Evolutionary conservation across 2,888 invertebrate species (phyloP), one percentile per base, ranked within the genome.

Genomic region (Cryptocheilus praepositus): DNA sequence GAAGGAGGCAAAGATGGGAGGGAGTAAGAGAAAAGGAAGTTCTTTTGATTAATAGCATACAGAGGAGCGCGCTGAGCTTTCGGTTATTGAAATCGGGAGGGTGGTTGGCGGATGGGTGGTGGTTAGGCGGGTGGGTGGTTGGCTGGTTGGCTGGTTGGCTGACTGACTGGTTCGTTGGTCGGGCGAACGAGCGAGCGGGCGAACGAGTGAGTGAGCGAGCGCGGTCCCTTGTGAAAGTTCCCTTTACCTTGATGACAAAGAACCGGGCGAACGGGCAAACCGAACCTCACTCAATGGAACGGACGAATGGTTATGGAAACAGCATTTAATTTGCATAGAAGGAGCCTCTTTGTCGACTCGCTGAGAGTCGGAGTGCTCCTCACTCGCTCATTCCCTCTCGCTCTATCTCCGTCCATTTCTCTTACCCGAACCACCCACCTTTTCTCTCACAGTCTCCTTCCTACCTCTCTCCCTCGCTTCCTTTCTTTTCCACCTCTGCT

Each of bases 281-380:
- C 84, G 83, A 85, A 82, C 83, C 85, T 86, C 86, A 85, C 86
- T 88, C 88, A 88, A 87, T 86, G 86, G 88, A 86, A 88, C 87
- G 88, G 88, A 87, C 88, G 87, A 88, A 87, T 88, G 88, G 88
- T 88, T 88, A 88, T 88, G 87, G 87, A 88, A 88, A 87, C 88
- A 88, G 88, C 88, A 88, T 88, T 88, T 88, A 88, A 88, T 88
- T 88, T 88, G 88, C 88, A 88, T 88, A 88, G 88, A 88, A 88
- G 86, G 88, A 87, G 87, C 81, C 84, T 85, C 87, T 87, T 87
- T 87, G 86, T 86, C 85, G 85, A 85, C 83, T 76, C 68, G 71
- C 76, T 78, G 75, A 81, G 77, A 80, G 77, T 72, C 73, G 65
- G 76, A 67, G 75, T 72, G 70, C 76, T 72, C 73, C 77, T 80